Conservation (phyloP, 1,140 invertebrate species). For the Polypedilum vanderplanki region DNA sequence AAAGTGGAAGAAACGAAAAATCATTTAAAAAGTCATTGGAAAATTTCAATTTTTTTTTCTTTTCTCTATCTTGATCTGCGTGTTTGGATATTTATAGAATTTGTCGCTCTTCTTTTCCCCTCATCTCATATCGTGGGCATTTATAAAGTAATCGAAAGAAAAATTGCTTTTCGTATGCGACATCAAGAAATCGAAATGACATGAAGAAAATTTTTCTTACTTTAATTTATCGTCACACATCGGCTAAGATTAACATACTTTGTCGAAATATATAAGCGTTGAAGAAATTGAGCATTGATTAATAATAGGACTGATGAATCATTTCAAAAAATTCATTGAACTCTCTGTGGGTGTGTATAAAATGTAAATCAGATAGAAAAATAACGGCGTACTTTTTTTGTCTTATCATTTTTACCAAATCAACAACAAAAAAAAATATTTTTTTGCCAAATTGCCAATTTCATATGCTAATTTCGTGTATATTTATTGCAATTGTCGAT, state of each 20-base stretch:
- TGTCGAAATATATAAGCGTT: no score
- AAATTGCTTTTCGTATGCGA: conserved; percentile 14
- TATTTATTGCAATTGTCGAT: conserved; percentile 3
- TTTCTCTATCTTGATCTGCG: neutral
- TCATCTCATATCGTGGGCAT: neutral
- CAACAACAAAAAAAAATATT: neutral
- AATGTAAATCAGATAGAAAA: no score
- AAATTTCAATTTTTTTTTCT: neutral
- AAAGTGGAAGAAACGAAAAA: conserved; percentile 9
- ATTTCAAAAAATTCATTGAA: neutral
- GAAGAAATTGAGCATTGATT: no score
- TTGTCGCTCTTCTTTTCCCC: neutral
- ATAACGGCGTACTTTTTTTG: no score
- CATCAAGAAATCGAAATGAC: neutral
- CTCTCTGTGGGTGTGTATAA: neutral
- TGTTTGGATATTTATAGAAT: conserved; percentile 2
- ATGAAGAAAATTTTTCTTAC: neutral
- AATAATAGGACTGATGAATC: neutral
- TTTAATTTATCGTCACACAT: neutral
- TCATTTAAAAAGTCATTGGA: conserved; percentile 29
- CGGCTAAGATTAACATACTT: neutral
- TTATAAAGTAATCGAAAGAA: conserved; percentile 24
- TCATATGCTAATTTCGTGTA: conserved; percentile 1
- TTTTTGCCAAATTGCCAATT: conserved; percentile 13
- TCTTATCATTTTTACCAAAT: conserved; percentile 17